Percentiles rank a stretch among this genome's conserved stretches.
phyloP scores from a whole-genome alignment of 2,113 vertebrate species.

The Pseudolaguvia tuberculata region DNA sequence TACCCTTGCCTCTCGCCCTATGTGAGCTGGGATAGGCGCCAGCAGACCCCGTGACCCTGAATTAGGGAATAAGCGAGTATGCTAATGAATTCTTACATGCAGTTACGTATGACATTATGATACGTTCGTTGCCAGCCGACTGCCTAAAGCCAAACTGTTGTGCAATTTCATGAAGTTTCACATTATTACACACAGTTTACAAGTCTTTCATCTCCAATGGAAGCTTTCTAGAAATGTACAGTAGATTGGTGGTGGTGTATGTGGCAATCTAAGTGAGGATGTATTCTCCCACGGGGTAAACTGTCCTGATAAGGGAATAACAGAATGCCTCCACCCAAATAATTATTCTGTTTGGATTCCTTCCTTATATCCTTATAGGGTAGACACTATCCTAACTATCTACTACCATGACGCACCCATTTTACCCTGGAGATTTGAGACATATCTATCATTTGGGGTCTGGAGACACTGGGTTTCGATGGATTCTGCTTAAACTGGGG shows the following conservation, averaged over 20 bases:
- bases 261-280: background rate
- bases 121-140: background rate
- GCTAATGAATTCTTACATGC: background rate
- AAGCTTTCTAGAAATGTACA: background rate
- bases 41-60: too few relatives aligned
- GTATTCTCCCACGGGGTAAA: conserved; percentile 15
- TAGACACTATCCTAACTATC: background rate
- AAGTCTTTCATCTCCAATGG: background rate
- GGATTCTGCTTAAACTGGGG: too few relatives aligned
- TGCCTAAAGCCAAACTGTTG: background rate
- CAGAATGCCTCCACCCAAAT: conserved; percentile 40
- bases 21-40: too few relatives aligned
- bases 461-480: background rate
- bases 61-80: too few relatives aligned
- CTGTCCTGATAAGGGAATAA: conserved; percentile 27
- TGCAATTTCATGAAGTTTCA: background rate
- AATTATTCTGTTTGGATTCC: background rate
- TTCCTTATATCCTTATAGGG: conserved; percentile 13
- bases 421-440: background rate
- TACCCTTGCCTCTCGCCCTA: too few relatives aligned
- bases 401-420: background rate
- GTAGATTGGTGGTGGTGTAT: background rate
- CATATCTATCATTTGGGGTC: background rate
- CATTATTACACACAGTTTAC: background rate
- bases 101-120: too few relatives aligned